These are phyloP conservation scores for Parauchenoglanis ngamensis DNA, from an alignment of 2,797 vertebrate genomes.

Conservation along the genomic window DNA sequence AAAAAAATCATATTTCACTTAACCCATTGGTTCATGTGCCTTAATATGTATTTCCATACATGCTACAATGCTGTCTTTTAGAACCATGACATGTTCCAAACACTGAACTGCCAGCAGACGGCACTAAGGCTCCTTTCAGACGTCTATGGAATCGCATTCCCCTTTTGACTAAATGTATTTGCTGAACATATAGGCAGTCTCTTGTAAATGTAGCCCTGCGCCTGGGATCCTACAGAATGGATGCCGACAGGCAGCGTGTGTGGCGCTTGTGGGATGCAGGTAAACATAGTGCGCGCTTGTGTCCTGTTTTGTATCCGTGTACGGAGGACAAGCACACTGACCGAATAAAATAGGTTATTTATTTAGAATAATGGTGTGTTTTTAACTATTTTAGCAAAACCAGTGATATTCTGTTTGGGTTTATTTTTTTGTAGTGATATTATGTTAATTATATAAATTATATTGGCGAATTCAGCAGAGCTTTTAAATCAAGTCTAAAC, in stretches of 20 bases:
- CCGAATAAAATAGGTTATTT: not conserved
- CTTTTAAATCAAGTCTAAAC: not conserved
- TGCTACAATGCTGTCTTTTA: not conserved
- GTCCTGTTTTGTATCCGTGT: not conserved
- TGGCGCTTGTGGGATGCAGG: not conserved
- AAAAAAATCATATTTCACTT: not conserved
- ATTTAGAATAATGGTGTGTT: not conserved
- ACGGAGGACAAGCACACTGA: not conserved
- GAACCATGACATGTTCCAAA: slow-evolving; percentile 58
- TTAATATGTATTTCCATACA: not conserved
- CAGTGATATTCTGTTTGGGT: not conserved
- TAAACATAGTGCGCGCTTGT: not conserved
- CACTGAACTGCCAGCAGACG: slow-evolving; percentile 83
- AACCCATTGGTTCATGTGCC: not conserved
- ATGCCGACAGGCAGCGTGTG: not conserved
- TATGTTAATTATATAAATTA: too few species aligned
- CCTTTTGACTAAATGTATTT: slow-evolving; percentile 9
- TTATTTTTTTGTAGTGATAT: not conserved
- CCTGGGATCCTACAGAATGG: not conserved
- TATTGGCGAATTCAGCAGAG: not conserved
- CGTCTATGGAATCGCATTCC: slow-evolving; percentile 2
- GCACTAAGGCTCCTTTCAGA: slow-evolving; percentile 76
- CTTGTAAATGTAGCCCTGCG: not conserved
- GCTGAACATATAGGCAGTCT: not conserved
- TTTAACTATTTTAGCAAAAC: not conserved